Evolutionary conservation across 2,888 invertebrate species (phyloP).

Genomic region (Bruchidius siliquastri): DNA sequence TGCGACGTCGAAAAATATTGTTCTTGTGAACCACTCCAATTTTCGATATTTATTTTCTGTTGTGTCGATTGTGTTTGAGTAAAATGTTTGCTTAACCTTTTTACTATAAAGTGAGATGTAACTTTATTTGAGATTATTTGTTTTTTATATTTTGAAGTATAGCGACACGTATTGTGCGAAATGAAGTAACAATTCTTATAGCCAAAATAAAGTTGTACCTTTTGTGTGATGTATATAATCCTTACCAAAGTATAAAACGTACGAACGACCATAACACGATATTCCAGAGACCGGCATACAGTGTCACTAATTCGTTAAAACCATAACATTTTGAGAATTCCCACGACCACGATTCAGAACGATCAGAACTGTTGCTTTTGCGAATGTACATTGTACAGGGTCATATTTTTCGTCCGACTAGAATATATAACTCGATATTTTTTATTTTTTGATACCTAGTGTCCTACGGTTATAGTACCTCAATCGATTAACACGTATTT

Average conservation of each 20-base stretch:
- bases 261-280: not conserved
- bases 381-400: not conserved
- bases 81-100: no score
- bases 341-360: not conserved
- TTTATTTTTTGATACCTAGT: not conserved
- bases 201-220: constrained; percentile 8
- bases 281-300: not conserved
- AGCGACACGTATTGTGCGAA: not conserved
- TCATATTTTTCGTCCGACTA: not conserved
- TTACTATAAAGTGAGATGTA: no score
- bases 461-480: no score
- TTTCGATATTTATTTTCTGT: no score
- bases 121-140: no score
- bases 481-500: not conserved
- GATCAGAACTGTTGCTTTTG: not conserved
- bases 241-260: constrained; percentile 35
- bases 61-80: no score
- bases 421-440: not conserved
- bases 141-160: no score
- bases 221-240: constrained; percentile 42
- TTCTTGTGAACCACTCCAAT: no score
- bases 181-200: constrained; percentile 12
- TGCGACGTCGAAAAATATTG: no score
- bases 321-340: not conserved
- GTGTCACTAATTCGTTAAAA: not conserved